Evolutionary conservation across 1,140 invertebrate species (phyloP).

Genomic region (Tetramorium alpestre): DNA sequence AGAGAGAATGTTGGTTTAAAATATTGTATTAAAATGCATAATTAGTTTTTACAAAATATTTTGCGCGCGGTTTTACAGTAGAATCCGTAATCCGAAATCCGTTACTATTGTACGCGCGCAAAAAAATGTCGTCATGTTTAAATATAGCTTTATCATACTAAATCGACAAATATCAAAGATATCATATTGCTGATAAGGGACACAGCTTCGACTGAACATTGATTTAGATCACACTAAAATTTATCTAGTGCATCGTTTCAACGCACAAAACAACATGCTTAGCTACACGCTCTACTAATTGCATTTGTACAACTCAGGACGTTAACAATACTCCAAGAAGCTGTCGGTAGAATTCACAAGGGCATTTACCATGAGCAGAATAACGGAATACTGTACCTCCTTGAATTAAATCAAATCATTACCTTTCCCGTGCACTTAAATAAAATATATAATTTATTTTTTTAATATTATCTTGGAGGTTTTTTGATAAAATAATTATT

Average conservation of each 20-base stretch:
- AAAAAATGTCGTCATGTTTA: not conserved
- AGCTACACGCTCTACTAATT: not conserved
- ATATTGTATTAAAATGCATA: not conserved
- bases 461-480: not conserved
- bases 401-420: not conserved
- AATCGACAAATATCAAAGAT: not conserved
- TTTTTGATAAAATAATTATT: not conserved
- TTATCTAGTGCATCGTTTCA: not conserved
- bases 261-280: not conserved
- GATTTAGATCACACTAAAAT: not conserved
- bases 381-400: not conserved
- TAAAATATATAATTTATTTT: not conserved
- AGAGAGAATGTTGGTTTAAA: not conserved
- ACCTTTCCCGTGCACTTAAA: not conserved
- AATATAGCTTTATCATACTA: not conserved
- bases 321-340: not conserved
- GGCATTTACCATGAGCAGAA: not conserved
- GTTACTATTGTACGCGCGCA: not conserved
- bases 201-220: not conserved
- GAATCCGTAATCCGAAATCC: not conserved
- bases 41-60: slow-evolving; percentile 9
- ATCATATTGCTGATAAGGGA: slow-evolving; percentile 7
- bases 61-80: not conserved
- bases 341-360: not conserved
- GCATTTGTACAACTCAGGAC: not conserved